Percentiles rank a stretch among this genome's conserved stretches.
Conservation (phyloP, 2,113 vertebrate species). For the Sardina pilchardus region DNA sequence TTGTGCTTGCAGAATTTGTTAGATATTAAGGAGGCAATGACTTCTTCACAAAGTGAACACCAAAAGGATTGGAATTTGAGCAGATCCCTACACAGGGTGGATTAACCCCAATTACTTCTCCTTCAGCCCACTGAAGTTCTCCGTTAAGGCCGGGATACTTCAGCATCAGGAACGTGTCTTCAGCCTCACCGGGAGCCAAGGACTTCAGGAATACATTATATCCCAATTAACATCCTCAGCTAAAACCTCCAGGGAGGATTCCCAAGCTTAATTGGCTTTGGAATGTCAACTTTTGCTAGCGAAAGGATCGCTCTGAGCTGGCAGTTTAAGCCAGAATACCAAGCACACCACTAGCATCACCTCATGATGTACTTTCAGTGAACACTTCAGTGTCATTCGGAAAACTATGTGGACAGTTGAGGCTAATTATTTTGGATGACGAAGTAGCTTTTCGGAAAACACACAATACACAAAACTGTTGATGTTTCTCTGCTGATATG, state of each 20-base stretch:
- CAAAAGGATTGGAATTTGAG: neutral
- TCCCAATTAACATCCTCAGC: constrained; percentile 61
- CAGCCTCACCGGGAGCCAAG: constrained; percentile 38
- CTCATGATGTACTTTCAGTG: neutral
- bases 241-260: constrained; percentile 60
- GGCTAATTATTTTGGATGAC: neutral
- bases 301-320: constrained; percentile 43
- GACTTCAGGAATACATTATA: constrained; percentile 58
- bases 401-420: neutral
- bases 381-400: neutral
- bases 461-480: neutral
- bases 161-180: constrained; percentile 17
- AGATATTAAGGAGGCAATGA: neutral
- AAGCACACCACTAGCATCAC: neutral
- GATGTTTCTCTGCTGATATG: neutral
- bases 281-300: constrained; percentile 59
- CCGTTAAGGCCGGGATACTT: constrained; percentile 30
- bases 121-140: neutral
- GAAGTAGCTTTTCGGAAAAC: neutral
- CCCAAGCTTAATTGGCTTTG: constrained; percentile 63
- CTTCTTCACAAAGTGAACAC: constrained; percentile 3
- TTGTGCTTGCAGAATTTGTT: neutral
- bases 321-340: constrained; percentile 39
- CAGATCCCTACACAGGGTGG: neutral
- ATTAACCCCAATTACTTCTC: constrained; percentile 35